Evolutionary conservation across 1,140 invertebrate genomes (phyloP).

Genomic region (Bombus polaris): DNA sequence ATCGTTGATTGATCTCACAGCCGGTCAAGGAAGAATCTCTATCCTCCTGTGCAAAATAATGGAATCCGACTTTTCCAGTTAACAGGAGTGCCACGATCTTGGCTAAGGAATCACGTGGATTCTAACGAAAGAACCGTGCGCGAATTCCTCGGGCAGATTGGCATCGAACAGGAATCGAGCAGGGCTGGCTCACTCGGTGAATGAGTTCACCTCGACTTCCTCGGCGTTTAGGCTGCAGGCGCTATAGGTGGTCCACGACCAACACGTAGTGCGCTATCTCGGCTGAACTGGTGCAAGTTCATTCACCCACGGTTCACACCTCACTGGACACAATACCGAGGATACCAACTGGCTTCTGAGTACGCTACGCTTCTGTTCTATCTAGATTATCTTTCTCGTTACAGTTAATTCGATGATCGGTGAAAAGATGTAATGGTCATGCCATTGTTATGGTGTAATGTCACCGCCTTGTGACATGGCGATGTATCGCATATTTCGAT

Average conservation of each 20-base stretch:
- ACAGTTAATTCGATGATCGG: too few species aligned
- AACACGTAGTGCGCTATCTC: slow-evolving; percentile 23
- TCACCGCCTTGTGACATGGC: too few species aligned
- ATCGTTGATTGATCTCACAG: slow-evolving; percentile 26
- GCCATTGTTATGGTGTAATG: too few species aligned
- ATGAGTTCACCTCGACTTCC: slow-evolving; percentile 31
- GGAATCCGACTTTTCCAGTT: slow-evolving; percentile 19
- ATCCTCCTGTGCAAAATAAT: too few species aligned
- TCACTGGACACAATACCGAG: slow-evolving; percentile 45
- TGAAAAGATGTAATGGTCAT: too few species aligned
- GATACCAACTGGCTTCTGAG: slow-evolving; percentile 16
- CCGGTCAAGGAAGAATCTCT: neutral
- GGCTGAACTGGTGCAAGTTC: slow-evolving; percentile 49
- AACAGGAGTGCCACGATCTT: neutral
- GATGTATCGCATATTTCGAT: too few species aligned
- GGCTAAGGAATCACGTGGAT: neutral
- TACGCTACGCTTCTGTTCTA: neutral
- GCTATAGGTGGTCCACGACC: slow-evolving; percentile 45
- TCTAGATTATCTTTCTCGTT: neutral
- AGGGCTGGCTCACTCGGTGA: neutral
- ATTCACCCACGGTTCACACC: slow-evolving; percentile 51
- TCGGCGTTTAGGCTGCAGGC: slow-evolving; percentile 39
- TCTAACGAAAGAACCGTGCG: neutral
- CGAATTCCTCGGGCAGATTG: slow-evolving; percentile 7
- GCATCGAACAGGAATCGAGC: slow-evolving; percentile 16